Evolutionary conservation across 2,888 invertebrate genomes (phyloP).

Genomic region (Tribolium freemani): DNA sequence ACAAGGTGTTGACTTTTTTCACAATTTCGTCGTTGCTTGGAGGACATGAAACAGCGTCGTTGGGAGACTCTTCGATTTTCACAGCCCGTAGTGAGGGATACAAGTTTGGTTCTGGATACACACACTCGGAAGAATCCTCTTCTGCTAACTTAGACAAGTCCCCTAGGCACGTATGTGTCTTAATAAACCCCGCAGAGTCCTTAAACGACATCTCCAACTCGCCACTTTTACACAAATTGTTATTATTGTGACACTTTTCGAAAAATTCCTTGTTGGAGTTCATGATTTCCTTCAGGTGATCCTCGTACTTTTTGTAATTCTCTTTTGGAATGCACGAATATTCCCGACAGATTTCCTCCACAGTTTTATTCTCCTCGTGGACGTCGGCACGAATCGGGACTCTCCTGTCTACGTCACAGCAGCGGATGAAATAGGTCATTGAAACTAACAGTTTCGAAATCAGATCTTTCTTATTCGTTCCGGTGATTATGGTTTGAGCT

Average conservation of each 20-base stretch:
- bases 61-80: not conserved
- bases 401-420: constrained; percentile 76
- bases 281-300: constrained; percentile 59
- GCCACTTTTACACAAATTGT: constrained; percentile 5
- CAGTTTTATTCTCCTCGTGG: constrained; percentile 62
- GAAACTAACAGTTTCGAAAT: constrained; percentile 82
- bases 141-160: constrained; percentile 23
- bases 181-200: constrained; percentile 34
- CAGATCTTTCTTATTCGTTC: constrained; percentile 75
- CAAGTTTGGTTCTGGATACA: not conserved
- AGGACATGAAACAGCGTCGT: not conserved
- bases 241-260: constrained; percentile 5
- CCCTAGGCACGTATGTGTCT: constrained; percentile 44
- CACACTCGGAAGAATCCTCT: not conserved
- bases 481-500: constrained; percentile 85
- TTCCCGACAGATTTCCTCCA: constrained; percentile 59
- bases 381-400: constrained; percentile 47
- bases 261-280: constrained; percentile 29
- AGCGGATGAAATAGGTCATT: constrained; percentile 89
- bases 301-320: constrained; percentile 62
- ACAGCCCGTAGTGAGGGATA: not conserved
- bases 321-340: constrained; percentile 61
- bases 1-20: constrained; percentile 53
- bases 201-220: constrained; percentile 7
- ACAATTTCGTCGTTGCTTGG: constrained; percentile 42